Conservation (phyloP, 2,888 invertebrate genomes). For the Diogma glabrata region DNA sequence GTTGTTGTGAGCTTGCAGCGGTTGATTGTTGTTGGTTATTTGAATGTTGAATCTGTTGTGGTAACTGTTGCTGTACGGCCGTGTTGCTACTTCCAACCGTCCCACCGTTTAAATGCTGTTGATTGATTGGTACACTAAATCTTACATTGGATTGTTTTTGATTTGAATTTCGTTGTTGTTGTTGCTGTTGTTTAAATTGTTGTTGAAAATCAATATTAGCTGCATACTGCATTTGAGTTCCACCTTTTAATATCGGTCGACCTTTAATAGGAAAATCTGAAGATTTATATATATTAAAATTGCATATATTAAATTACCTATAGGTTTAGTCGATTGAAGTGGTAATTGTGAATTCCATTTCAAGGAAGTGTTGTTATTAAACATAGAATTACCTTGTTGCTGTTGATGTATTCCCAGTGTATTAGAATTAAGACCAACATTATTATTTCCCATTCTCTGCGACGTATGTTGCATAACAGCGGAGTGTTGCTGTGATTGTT, state of each 20-base stretch:
- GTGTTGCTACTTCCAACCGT: constrained; percentile 4
- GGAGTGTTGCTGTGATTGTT: constrained; percentile 20
- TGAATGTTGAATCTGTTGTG: constrained; percentile 24
- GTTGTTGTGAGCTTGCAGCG: constrained; percentile 26
- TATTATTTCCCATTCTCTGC: background rate
- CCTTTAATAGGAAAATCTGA: constrained; percentile 22
- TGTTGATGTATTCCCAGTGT: background rate
- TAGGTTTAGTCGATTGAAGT: constrained; percentile 23
- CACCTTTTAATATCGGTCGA: constrained; percentile 34
- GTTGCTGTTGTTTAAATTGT: constrained; percentile 24
- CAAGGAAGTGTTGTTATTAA: background rate
- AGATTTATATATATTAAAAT: constrained; percentile 3
- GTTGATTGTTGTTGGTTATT: constrained; percentile 14
- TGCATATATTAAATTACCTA: constrained; percentile 23
- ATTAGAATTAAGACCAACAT: background rate
- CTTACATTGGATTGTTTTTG: background rate
- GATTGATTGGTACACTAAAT: constrained; percentile 13
- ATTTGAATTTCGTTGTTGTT: background rate
- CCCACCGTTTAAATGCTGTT: constrained; percentile 11
- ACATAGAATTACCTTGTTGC: background rate
- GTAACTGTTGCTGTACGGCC: constrained; percentile 15
- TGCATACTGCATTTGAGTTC: constrained; percentile 23
- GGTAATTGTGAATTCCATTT: constrained; percentile 24
- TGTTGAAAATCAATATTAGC: constrained; percentile 28
- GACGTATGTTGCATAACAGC: too few relatives aligned